Percentiles rank a stretch among this genome's conserved stretches.
Conservation (phyloP, 2,888 invertebrate species). For the Caenorhabditis imperialis region DNA sequence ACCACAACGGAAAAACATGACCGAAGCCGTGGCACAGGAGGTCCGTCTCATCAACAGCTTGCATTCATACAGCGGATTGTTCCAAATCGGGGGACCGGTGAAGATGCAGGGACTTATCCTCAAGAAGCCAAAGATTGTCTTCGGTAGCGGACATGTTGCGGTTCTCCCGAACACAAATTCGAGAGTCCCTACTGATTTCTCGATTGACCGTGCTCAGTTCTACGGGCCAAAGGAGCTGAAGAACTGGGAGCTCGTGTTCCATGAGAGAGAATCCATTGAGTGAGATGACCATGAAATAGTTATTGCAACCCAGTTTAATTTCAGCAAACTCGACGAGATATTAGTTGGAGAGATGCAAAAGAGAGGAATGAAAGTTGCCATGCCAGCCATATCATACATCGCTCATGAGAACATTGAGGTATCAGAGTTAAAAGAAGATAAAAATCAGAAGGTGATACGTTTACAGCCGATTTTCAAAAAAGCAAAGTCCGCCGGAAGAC, state of each 20-base stretch:
- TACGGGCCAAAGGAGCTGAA: neutral
- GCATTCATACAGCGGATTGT: neutral
- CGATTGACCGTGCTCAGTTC: neutral
- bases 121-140: slow-evolving; percentile 1
- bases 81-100: neutral
- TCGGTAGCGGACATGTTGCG: neutral
- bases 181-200: neutral
- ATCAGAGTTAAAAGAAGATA: too few relatives aligned
- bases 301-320: too few relatives aligned
- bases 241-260: slow-evolving; percentile 6
- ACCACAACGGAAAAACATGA: neutral
- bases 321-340: too few relatives aligned
- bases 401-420: too few relatives aligned
- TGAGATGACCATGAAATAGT: neutral
- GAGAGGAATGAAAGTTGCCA: too few relatives aligned
- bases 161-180: neutral
- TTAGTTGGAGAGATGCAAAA: too few relatives aligned
- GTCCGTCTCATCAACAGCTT: neutral
- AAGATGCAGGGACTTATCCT: neutral
- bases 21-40: neutral
- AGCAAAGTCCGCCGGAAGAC: neutral
- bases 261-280: neutral
- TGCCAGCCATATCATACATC: too few relatives aligned
- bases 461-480: slow-evolving; percentile 10
- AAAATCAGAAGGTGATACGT: too few relatives aligned